Percentiles rank a stretch among this genome's conserved stretches.
These are phyloP conservation scores for Pherbina coryleti DNA, from an alignment of 2,888 invertebrate species.

Conservation along the genomic window DNA sequence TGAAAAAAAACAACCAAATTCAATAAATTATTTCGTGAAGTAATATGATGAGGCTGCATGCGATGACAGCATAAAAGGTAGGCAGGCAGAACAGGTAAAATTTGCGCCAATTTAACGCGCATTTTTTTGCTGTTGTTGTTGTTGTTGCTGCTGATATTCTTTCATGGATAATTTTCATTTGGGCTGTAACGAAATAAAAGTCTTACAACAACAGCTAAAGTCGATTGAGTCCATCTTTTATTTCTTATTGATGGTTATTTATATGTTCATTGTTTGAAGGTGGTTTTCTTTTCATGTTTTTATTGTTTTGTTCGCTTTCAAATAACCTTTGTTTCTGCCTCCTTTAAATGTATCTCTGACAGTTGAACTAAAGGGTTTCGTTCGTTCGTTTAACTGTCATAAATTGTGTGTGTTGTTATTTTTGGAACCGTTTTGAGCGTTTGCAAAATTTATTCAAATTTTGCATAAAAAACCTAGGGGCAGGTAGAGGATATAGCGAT, in stretches of 20 bases:
- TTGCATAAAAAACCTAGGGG: background rate
- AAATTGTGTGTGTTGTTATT: background rate
- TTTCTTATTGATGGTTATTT: constrained; percentile 28
- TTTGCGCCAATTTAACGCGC: constrained; percentile 37
- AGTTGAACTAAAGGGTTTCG: constrained; percentile 22
- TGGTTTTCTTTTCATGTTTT: background rate
- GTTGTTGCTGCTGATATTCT: background rate
- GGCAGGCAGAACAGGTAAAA: constrained; percentile 26
- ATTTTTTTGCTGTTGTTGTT: background rate
- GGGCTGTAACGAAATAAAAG: background rate
- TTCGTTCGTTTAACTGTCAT: constrained; percentile 24
- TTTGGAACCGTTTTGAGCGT: background rate
- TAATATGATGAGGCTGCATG: constrained; percentile 17
- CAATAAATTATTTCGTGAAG: constrained; percentile 34
- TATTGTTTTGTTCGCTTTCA: background rate
- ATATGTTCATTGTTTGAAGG: constrained; percentile 33
- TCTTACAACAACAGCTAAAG: background rate
- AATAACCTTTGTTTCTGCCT: background rate
- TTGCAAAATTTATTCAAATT: too few species aligned
- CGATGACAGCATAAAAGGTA: background rate
- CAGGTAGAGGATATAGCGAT: background rate
- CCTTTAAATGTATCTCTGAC: background rate
- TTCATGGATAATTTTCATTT: background rate
- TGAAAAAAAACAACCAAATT: constrained; percentile 14
- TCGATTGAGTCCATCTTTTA: background rate